Evolutionary conservation across 2,797 vertebrate genomes (phyloP).

Genomic region (Mormyrops boulengeri): DNA sequence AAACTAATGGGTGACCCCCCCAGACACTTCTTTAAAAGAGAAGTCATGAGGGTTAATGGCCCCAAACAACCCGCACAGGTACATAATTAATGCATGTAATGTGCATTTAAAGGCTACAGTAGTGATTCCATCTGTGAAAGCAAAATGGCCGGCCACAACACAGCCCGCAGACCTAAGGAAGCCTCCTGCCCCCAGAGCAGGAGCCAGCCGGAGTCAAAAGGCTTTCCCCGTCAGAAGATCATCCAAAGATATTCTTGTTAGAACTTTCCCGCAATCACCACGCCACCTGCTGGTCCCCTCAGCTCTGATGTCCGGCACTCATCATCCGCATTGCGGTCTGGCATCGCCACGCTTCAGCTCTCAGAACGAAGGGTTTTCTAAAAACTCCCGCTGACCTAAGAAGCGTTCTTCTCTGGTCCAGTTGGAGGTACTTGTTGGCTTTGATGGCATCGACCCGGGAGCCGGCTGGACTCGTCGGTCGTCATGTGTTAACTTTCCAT

Average conservation of each 20-base stretch:
- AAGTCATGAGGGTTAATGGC: neutral
- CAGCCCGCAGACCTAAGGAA: neutral
- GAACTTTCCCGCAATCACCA: neutral
- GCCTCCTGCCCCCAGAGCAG: neutral
- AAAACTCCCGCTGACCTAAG: neutral
- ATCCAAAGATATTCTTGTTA: neutral
- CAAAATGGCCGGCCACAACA: neutral
- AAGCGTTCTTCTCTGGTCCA: neutral
- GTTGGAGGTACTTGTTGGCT: neutral
- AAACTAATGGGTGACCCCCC: neutral
- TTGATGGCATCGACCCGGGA: neutral
- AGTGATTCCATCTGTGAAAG: neutral
- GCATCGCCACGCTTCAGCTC: neutral
- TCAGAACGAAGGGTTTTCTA: neutral
- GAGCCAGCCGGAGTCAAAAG: neutral
- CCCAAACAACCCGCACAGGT: neutral
- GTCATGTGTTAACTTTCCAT: neutral
- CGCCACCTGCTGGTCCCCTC: neutral
- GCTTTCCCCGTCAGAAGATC: neutral
- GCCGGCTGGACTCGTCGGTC: neutral
- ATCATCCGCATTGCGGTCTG: neutral
- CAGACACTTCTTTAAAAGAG: neutral
- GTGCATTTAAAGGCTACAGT: neutral
- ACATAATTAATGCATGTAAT: neutral
- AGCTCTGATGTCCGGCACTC: neutral